Percentiles rank a stretch among this genome's conserved stretches.
These are phyloP conservation scores for Panagrolaimus sp. DNA, from an alignment of 1,140 invertebrate genomes.

Conservation along the genomic window DNA sequence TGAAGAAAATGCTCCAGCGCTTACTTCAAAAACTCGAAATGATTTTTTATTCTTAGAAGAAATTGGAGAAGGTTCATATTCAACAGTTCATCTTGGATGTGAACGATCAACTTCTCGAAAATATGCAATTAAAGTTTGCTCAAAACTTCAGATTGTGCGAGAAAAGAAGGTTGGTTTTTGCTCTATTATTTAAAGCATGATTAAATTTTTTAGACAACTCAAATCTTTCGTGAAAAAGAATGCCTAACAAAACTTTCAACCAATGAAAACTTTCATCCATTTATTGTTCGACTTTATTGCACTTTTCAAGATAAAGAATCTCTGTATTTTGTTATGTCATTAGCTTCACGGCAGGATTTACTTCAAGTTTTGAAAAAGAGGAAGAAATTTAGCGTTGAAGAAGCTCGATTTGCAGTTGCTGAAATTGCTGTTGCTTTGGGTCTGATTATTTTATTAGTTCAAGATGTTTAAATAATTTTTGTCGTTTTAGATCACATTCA, in stretches of 20 bases:
- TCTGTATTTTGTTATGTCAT: constrained; percentile 43
- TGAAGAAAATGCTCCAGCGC: background rate
- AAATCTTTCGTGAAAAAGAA: constrained; percentile 45
- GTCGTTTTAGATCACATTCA: constrained; percentile 35
- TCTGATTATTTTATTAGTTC: constrained; percentile 21
- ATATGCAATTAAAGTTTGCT: constrained; percentile 43
- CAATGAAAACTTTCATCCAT: constrained; percentile 32
- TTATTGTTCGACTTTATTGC: constrained; percentile 35
- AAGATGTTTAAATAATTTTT: constrained; percentile 10
- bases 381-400: constrained; percentile 28
- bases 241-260: constrained; percentile 32
- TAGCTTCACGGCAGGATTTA: constrained; percentile 30
- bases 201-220: constrained; percentile 27
- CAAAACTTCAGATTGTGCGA: constrained; percentile 34
- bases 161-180: constrained; percentile 42
- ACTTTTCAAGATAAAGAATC: constrained; percentile 44
- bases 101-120: constrained; percentile 21
- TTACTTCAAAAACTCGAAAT: background rate
- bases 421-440: constrained; percentile 33
- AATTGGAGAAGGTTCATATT: constrained; percentile 42
- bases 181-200: background rate
- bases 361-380: constrained; percentile 23
- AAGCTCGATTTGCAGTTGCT: constrained; percentile 29
- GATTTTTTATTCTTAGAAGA: constrained; percentile 40
- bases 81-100: constrained; percentile 38